Percentiles rank a stretch among this genome's conserved stretches.
Evolutionary conservation across 2,113 vertebrate species (phyloP).

Genomic region (Neogale vison): DNA sequence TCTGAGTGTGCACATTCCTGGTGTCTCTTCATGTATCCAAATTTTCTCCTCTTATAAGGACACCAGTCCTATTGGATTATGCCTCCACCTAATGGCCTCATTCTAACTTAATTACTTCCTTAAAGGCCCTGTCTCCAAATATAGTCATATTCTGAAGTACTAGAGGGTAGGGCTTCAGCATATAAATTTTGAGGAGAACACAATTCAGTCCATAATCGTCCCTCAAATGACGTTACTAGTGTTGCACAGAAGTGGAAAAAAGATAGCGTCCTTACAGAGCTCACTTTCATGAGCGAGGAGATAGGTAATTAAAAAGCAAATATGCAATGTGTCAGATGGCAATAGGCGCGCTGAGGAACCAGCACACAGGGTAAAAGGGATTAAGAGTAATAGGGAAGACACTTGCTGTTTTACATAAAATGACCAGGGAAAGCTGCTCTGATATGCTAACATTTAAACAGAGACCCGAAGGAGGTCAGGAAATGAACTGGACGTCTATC

Average conservation of each 20-base stretch:
- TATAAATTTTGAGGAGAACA: not conserved
- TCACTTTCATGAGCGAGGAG: not conserved
- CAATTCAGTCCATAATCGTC: not conserved
- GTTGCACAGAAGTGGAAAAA: not conserved
- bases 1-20: not conserved
- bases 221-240: not conserved
- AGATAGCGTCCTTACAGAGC: not conserved
- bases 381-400: fast-evolving
- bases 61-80: not conserved
- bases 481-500: not conserved
- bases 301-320: not conserved
- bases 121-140: not conserved
- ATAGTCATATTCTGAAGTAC: not conserved
- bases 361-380: not conserved
- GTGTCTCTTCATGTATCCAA: not conserved
- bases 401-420: not conserved
- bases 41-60: not conserved
- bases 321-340: not conserved
- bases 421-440: not conserved
- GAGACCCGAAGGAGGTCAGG: not conserved
- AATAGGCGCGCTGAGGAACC: not conserved
- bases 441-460: not conserved
- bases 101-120: not conserved
- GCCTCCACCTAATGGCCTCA: not conserved
- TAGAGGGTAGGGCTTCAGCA: not conserved